These are phyloP conservation scores for Lasioglossum morio DNA, from an alignment of 2,888 invertebrate genomes.

Conservation along the genomic window DNA sequence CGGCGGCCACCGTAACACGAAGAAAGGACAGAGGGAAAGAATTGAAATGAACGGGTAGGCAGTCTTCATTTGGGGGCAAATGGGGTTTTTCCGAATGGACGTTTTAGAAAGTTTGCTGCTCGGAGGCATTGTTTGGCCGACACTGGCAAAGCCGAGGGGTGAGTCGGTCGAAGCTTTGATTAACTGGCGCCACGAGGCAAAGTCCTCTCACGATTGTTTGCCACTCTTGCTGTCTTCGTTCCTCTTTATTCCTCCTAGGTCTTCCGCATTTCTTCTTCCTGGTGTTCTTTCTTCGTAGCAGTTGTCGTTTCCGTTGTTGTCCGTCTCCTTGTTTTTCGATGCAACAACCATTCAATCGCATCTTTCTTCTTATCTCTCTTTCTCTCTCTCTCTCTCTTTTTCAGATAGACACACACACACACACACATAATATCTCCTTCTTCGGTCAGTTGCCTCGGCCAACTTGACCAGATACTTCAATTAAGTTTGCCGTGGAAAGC, in stretches of 20 bases:
- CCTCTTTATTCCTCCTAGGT: conserved; percentile 32
- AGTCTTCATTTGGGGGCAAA: conserved; percentile 74
- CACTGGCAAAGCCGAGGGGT: conserved; percentile 35
- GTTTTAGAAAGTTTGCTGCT: conserved; percentile 72
- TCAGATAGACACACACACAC: background rate
- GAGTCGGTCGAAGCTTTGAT: conserved; percentile 72
- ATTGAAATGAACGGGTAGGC: conserved; percentile 26
- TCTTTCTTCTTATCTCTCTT: background rate
- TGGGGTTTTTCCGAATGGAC: conserved; percentile 66
- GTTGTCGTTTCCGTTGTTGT: conserved; percentile 41
- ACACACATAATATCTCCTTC: background rate
- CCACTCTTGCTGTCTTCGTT: conserved; percentile 37
- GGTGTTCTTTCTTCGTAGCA: conserved; percentile 15
- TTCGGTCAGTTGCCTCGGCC: background rate
- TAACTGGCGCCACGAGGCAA: conserved; percentile 69
- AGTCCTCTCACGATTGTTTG: conserved; percentile 69
- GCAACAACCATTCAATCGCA: conserved; percentile 9
- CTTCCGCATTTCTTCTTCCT: conserved; percentile 3
- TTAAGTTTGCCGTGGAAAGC: conserved; percentile 39
- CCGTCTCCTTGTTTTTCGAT: conserved; percentile 15
- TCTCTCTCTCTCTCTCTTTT: conserved; percentile 7
- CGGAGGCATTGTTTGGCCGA: conserved; percentile 72
- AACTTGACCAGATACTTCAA: conserved; percentile 50
- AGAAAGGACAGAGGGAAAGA: conserved; percentile 4
- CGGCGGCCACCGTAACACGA: background rate